These are phyloP conservation scores for Catocala fraxini DNA, from an alignment of 2,888 invertebrate species.

Conservation along the genomic window DNA sequence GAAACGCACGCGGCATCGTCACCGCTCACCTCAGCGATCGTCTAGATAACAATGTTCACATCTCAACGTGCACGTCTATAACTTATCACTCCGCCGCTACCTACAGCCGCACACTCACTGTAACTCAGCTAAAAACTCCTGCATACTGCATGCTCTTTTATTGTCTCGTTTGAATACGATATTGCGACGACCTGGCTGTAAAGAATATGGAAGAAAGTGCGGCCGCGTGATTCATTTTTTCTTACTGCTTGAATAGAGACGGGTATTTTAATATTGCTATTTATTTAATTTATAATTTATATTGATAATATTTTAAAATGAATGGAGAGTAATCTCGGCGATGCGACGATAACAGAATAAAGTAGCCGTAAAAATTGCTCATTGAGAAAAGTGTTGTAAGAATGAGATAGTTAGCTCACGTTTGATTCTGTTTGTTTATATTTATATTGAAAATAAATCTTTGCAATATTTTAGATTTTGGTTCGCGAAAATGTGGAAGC, in stretches of 20 bases:
- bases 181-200: constrained; percentile 4
- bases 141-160: constrained; percentile 8
- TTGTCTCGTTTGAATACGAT: constrained; percentile 12
- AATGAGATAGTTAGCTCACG: too few species aligned
- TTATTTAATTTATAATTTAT: too few species aligned
- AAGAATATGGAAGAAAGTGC: background rate
- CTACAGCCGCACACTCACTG: background rate
- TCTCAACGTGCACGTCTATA: constrained; percentile 50
- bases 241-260: background rate
- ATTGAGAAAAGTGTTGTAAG: too few species aligned
- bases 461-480: too few species aligned
- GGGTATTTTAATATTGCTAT: background rate
- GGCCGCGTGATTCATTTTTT: background rate
- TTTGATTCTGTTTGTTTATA: too few species aligned
- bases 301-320: too few species aligned
- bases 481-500: too few species aligned
- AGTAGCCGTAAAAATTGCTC: too few species aligned
- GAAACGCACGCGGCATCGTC: constrained; percentile 39
- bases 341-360: too few species aligned
- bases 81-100: constrained; percentile 27
- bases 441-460: too few species aligned
- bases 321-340: too few species aligned
- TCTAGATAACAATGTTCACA: constrained; percentile 53
- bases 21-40: constrained; percentile 56
- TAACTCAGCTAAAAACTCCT: constrained; percentile 8